Evolutionary conservation across 2,888 invertebrate genomes (phyloP).

Genomic region (Sarcophaga subvicina): DNA sequence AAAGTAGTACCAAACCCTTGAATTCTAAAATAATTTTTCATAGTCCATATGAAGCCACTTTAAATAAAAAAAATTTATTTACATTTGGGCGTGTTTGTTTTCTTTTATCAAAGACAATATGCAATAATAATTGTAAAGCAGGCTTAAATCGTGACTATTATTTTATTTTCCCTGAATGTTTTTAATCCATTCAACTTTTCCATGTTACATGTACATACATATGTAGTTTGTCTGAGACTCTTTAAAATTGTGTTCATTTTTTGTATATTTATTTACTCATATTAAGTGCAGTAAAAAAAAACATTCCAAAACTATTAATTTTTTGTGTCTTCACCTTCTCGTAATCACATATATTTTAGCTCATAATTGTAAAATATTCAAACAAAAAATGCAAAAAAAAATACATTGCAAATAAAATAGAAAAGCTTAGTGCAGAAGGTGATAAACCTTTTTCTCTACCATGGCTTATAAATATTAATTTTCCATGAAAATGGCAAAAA

Average conservation of each 20-base stretch:
- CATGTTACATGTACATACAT: neutral
- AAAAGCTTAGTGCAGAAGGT: slow-evolving; percentile 24
- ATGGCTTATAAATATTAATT: slow-evolving; percentile 59
- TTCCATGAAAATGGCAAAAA: slow-evolving; percentile 41
- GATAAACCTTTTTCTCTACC: slow-evolving; percentile 59
- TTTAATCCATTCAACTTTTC: slow-evolving; percentile 43
- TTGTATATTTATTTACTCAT: no score
- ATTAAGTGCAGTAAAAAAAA: neutral
- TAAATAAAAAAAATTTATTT: no score
- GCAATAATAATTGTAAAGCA: neutral
- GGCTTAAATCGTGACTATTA: slow-evolving; percentile 8
- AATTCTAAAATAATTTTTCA: no score
- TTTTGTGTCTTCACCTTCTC: slow-evolving; percentile 1
- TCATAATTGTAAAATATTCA: slow-evolving; percentile 19
- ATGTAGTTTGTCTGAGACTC: neutral
- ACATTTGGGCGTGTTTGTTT: no score
- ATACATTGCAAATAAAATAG: neutral
- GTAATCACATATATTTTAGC: slow-evolving; percentile 31
- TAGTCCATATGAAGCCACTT: no score
- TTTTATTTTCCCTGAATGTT: slow-evolving; percentile 38
- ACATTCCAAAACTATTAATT: neutral
- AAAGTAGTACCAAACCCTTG: no score
- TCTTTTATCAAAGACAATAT: neutral
- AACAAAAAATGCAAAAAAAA: neutral
- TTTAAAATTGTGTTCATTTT: neutral